phyloP scores from a whole-genome alignment of 2,888 invertebrate species.

The Cenopis cana region DNA sequence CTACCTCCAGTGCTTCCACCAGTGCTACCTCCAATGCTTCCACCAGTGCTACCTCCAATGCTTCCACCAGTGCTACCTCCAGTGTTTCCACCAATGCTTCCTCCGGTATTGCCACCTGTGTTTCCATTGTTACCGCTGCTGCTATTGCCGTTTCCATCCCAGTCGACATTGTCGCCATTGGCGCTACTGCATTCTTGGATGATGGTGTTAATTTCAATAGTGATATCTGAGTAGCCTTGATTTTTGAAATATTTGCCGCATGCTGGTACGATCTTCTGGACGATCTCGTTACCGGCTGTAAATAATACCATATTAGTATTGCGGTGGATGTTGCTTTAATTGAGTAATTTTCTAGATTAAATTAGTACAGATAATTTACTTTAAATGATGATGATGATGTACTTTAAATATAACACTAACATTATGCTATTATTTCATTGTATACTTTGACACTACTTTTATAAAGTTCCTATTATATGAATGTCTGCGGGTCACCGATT shows the following conservation, averaged over 20 bases:
- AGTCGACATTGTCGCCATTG: slow-evolving; percentile 13
- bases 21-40: neutral
- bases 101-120: neutral
- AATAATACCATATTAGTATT: neutral
- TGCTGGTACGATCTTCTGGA: neutral
- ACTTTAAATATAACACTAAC: too few relatives aligned
- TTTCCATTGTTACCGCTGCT: neutral
- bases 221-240: slow-evolving; percentile 7
- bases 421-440: too few relatives aligned
- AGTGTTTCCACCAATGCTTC: neutral
- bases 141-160: neutral
- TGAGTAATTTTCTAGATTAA: too few relatives aligned
- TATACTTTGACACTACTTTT: too few relatives aligned
- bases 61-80: neutral
- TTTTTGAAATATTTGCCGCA: neutral
- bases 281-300: slow-evolving; percentile 4
- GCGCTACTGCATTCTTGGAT: neutral
- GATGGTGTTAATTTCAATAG: neutral
- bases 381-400: too few relatives aligned
- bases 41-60: neutral
- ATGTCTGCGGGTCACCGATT: too few relatives aligned
- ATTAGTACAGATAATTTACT: too few relatives aligned
- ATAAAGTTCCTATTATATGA: too few relatives aligned
- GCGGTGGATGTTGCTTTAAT: too few relatives aligned
- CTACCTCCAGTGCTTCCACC: neutral